Base-by-base conservation (phyloP, 2,797 vertebrate species). In the Poecilia wingei region DNA sequence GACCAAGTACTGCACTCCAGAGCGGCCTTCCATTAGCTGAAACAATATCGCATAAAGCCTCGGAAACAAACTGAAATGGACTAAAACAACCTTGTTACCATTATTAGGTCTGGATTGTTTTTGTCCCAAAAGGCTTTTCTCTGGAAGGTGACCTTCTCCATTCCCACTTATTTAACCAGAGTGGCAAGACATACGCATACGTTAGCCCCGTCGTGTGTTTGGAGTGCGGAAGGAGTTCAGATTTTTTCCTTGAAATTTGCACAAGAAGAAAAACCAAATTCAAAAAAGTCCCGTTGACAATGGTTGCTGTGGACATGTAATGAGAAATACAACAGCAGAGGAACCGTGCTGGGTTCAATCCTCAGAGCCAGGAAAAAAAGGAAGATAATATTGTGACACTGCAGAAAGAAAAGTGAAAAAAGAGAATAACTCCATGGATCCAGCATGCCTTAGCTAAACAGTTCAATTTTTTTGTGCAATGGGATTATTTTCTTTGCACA, bases 141-240 rank as follows among this genome's bases (percentile, higher is more conserved):
- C 72, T 43, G 57, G 39, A 80, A 80, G 76, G 73, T 82, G 80
- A 86, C 83, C 83, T 84, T 82, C 66, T 80, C 39, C 4, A 16
- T 61, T 68, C 72, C 49, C 66, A 66, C 77, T 77, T 70, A 74
- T 72, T 79, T n/a, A 83, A 2, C 20, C 18, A 46, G 76, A 82
- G 57, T 72, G 49, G 55, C 47, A 66, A 41, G 6, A 57, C 25
- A 25, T 59, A 16, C 36, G 46, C 74, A 74, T 16, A 4, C n/a
- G 71, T 64, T 14, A 71, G 33, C 46, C 14, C 4, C 25, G 9
- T 18, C 12, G 47, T 57, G 45, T 66, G 59, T 57, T 39, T 16
- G 28, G 28, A 70, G 45, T 14, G 22, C 47, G 46, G n/a, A 51
- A 33, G 6, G 55, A 28, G 57, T 25, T 22, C 45, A 36, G 46